Base-by-base conservation (phyloP, 2,888 invertebrate species). In the Anodontia alba region DNA sequence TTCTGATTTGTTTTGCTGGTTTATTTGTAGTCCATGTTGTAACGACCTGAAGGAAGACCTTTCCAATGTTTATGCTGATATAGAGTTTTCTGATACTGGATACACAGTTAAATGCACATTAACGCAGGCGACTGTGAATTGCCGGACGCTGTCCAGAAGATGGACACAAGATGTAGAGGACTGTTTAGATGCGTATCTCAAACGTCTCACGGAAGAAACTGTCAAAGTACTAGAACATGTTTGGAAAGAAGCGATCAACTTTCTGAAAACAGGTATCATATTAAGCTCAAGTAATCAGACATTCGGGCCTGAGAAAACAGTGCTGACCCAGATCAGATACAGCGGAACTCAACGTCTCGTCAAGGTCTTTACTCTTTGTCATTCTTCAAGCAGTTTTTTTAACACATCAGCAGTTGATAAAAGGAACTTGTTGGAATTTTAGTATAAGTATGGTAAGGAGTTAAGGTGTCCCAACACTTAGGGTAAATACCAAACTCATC, bases 21-120 rank as follows among this genome's bases (percentile, higher is more conserved):
- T n/a, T n/a, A n/a, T 38, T 69, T 70, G 23, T 15, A 81, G 81
- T 29, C 33, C 42, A 20, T 73, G 75, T 49, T 76, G 72, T 72
- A 26, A 46, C 10, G 49, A 57, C 23, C 69, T 81, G 12, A 62
- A 73, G 29, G 20, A 67, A 7, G n/a, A 69, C 2, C 57, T 81
- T 15, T 62, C 69, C 29, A 33, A 23, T 15, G 73, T 68, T 42
- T 43, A 62, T 51, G 75, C 78, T 17, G 20, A 33, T 8, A 43
- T 57, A 12, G 46, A 42, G 31, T 49, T 81, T 49, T 38, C 26
- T 0, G 54, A 62, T 0, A 20, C 46, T 17, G 46, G 72, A 46
- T 29, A 78, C 1, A 62, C 46, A 46, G 23, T 81, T 2, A 31
- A 38, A 8, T 81, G 81, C 51, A 75, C 73, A 0, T 57, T 81